These are phyloP conservation scores for Thymelicus acteon DNA, from an alignment of 2,888 invertebrate species.

Conservation along the genomic window DNA sequence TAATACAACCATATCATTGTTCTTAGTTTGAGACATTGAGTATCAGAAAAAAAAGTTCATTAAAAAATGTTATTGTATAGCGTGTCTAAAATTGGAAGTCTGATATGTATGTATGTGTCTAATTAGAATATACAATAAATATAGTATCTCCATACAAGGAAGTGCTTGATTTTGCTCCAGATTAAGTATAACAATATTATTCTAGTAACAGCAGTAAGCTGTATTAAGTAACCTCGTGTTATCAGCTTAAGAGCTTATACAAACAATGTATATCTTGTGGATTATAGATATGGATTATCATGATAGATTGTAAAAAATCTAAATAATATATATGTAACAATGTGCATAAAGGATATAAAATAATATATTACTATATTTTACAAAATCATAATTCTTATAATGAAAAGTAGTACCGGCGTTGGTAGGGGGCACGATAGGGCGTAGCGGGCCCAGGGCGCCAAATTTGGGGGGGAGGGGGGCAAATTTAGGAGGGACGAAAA, in stretches of 20 bases:
- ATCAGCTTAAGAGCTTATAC: neutral
- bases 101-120: conserved; percentile 25
- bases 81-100: conserved; percentile 7
- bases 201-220: neutral
- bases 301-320: neutral
- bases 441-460: too few species aligned
- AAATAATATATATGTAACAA: too few species aligned
- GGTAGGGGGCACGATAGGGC: too few species aligned
- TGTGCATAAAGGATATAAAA: too few species aligned
- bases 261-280: neutral
- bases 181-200: neutral
- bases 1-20: conserved; percentile 24
- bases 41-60: conserved; percentile 14
- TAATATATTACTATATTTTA: too few species aligned
- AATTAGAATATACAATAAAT: neutral
- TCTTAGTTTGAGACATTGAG: conserved; percentile 12
- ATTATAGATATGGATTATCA: neutral
- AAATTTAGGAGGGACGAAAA: too few species aligned
- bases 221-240: neutral
- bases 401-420: too few species aligned
- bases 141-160: neutral
- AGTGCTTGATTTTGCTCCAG: neutral
- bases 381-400: too few species aligned
- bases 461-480: too few species aligned
- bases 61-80: conserved; percentile 11